Evolutionary conservation across 2,888 invertebrate genomes (phyloP), one percentile per base, ranked within the genome.

Genomic region (Anodontia alba): DNA sequence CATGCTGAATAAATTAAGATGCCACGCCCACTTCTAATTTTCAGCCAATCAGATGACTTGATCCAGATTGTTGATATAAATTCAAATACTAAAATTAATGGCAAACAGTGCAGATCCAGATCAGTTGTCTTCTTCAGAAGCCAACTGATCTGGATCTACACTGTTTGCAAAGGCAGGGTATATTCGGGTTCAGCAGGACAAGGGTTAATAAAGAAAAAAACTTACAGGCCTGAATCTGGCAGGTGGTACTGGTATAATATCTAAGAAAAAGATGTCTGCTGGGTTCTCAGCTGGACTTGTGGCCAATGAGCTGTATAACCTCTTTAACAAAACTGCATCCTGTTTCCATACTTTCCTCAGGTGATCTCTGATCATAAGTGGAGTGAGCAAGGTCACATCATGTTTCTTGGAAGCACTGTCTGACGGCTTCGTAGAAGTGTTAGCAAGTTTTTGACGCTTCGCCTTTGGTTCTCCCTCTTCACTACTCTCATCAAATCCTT

Each of bases 261-360:
- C 96, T 94, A 98, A 96, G 93, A 98, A 99, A 93, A 99, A 97
- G 75, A 97, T 94, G 94, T 99, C 98, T 0, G 97, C 97, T 0
- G 97, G 93, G 62, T 80, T 66, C n/a, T 88, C 76, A 1, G 73
- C 49, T 0, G 57, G 62, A 7, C 38, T 76, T 1, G 86, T 78
- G 23, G 86, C 84, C 54, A 94, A 78, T 17, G 87, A 89, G 7
- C 87, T 89, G 74, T 88, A 96, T n/a, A 98, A 95, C n/a, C 96
- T 94, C 80, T 95, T 94, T 1, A 99, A 93, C 8, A 97, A 95
- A 0, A 96, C 96, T 54, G 96, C 95, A 91, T 98, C 97, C 5
- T 88, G 86, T 15, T 78, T 73, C 93, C 93, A 94, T 29, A 94
- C 78, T 42, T 86, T 54, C 36, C 96, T 96, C 87, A 98, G 95